Base-by-base conservation (phyloP, 2,888 invertebrate genomes). In the Dioctria linearis region DNA sequence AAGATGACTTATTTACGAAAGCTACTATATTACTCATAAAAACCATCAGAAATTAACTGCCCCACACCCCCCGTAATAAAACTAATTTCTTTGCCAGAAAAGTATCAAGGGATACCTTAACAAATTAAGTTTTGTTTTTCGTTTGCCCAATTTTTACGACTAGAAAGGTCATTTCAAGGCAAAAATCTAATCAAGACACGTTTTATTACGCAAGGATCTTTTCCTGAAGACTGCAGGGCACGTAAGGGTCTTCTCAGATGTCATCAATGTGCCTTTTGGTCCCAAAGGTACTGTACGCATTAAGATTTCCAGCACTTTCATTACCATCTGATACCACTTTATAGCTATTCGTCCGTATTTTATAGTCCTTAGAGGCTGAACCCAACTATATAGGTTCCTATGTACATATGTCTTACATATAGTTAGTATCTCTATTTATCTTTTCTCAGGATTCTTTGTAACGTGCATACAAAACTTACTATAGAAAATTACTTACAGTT, bases 131-230 rank as follows among this genome's bases (percentile, higher is more conserved):
- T 76, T 57, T 54, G 46, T 63, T 76, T 25, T 63, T 63, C 63
- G 46, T 63, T n/a, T 43, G 61, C 25, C 37, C 67, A 13, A 63
- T 4, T 76, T 76, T 76, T 76, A 76, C 49, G 76, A 76, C 76
- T 40, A 13, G 13, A 40, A 54, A 37, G 63, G 43, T 49, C 46
- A 39, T 76, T 76, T 61, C 49, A 76, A 40, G 59, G 49, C 76
- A 63, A 63, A 76, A 61, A 76, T 76, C 76, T 76, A 76, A 76
- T 76, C 76, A 76, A 63, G 63, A 49, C 76, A 76, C 76, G 76
- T 76, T 76, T 76, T 76, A 76, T 63, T 76, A 57, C 59, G 43
- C 61, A 76, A 46, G 5, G 54, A 49, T 25, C 59, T 43, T 25
- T 13, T 57, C 37, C 25, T 25, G 63, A 9, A 11, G 40, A 46